Evolutionary conservation across 2,888 invertebrate genomes (phyloP).

Genomic region (Dryobotodes eremita): DNA sequence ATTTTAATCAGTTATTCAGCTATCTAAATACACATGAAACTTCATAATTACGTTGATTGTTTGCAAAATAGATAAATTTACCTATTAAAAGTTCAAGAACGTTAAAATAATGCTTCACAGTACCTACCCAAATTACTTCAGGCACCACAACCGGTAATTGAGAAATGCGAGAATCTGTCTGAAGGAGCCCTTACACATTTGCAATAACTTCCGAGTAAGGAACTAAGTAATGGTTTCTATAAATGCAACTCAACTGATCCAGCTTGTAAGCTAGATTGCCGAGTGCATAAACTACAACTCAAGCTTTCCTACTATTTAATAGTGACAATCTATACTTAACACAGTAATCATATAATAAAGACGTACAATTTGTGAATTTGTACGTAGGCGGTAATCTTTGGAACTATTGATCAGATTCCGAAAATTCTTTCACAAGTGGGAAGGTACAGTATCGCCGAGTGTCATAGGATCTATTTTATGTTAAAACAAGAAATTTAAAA

Average conservation of each 20-base stretch:
- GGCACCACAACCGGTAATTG: neutral
- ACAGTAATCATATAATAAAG: too few species aligned
- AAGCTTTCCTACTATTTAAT: too few species aligned
- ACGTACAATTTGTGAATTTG: too few species aligned
- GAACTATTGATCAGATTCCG: too few species aligned
- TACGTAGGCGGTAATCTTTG: too few species aligned
- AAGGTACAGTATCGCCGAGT: too few species aligned
- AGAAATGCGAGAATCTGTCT: conserved; percentile 24
- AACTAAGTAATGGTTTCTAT: conserved; percentile 60
- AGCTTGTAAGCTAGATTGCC: conserved; percentile 2
- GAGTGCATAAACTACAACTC: neutral
- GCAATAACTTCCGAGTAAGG: conserved; percentile 70
- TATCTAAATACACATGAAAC: neutral
- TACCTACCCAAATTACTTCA: neutral
- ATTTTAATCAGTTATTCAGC: neutral
- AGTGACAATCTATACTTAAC: too few species aligned
- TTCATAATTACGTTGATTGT: neutral
- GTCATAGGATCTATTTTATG: neutral
- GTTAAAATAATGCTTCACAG: neutral
- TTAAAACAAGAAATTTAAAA: neutral
- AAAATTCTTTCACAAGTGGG: too few species aligned
- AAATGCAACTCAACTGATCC: conserved; percentile 49
- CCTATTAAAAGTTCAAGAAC: neutral
- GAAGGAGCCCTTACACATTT: conserved; percentile 57
- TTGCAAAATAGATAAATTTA: neutral